Evolutionary conservation across 2,888 invertebrate species (phyloP).

Genomic region (Archips crataeganus): DNA sequence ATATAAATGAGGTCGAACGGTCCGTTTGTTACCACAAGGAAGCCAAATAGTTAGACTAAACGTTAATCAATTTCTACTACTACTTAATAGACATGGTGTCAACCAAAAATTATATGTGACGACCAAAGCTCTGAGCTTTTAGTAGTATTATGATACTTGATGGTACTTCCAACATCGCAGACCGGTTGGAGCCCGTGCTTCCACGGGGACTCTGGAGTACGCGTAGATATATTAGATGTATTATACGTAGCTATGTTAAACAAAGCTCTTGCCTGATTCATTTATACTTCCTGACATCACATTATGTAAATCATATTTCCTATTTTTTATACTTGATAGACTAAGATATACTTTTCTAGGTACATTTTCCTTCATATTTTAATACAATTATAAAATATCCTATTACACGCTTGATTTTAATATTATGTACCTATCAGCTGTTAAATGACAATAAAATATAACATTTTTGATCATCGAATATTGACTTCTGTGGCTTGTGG

Average conservation of each 20-base stretch:
- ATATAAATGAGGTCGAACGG: slow-evolving; percentile 41
- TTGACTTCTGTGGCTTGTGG: slow-evolving; percentile 31
- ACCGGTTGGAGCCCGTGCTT: slow-evolving; percentile 7
- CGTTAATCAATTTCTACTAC: slow-evolving; percentile 56
- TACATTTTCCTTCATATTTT: slow-evolving; percentile 56
- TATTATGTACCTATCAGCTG: slow-evolving; percentile 50
- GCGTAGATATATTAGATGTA: slow-evolving; percentile 38
- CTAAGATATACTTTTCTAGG: slow-evolving; percentile 61
- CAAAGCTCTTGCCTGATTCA: slow-evolving; percentile 68
- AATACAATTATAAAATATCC: slow-evolving; percentile 41
- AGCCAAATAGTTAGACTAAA: slow-evolving; percentile 73
- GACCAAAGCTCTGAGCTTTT: slow-evolving; percentile 84
- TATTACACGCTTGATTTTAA: slow-evolving; percentile 48
- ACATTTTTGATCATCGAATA: slow-evolving; percentile 33
- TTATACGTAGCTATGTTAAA: slow-evolving; percentile 60
- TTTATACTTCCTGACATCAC: slow-evolving; percentile 66
- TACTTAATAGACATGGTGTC: slow-evolving; percentile 55
- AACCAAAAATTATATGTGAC: slow-evolving; percentile 74
- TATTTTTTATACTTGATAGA: slow-evolving; percentile 61
- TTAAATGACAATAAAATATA: slow-evolving; percentile 58
- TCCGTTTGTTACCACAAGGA: slow-evolving; percentile 57
- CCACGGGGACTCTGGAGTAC: slow-evolving; percentile 8
- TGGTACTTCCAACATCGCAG: slow-evolving; percentile 36
- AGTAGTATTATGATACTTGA: slow-evolving; percentile 51
- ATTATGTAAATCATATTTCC: slow-evolving; percentile 56